A percentile compares a stretch with the other conserved stretches of the same genome.
These are phyloP conservation scores for Trachelipus rathkii DNA, from an alignment of 1,140 invertebrate genomes.

Conservation along the genomic window DNA sequence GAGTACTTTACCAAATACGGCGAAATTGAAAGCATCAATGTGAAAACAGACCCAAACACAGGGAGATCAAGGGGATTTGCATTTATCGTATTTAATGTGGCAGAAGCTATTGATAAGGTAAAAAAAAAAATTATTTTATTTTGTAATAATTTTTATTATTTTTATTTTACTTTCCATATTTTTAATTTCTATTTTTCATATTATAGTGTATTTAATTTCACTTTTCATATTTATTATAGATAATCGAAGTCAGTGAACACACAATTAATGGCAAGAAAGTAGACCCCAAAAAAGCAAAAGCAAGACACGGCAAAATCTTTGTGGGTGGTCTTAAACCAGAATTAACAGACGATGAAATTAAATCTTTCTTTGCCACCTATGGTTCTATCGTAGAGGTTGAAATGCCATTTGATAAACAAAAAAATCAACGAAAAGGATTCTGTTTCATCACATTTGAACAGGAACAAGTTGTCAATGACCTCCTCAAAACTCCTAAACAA, in stretches of 20 bases:
- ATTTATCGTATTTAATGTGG: conserved; percentile 85
- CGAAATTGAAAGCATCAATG: conserved; percentile 87
- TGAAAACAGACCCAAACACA: conserved; percentile 86
- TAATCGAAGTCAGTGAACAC: conserved; percentile 74
- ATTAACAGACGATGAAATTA: conserved; percentile 86
- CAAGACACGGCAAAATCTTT: conserved; percentile 88
- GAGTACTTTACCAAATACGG: conserved; percentile 85
- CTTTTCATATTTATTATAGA: conserved; percentile 51
- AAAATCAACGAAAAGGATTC: conserved; percentile 91
- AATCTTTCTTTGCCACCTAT: conserved; percentile 81
- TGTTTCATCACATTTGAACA: conserved; percentile 93
- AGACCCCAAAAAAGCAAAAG: conserved; percentile 91
- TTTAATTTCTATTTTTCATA: too few relatives aligned
- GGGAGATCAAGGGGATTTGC: conserved; percentile 86
- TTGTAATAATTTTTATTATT: too few relatives aligned
- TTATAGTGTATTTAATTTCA: too few relatives aligned
- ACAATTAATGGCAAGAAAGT: conserved; percentile 91
- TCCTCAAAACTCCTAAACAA: conserved; percentile 84
- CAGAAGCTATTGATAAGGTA: conserved; percentile 86
- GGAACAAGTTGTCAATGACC: conserved; percentile 82
- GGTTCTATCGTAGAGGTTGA: conserved; percentile 88
- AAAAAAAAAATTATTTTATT: too few relatives aligned
- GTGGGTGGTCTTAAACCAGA: conserved; percentile 86
- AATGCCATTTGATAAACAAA: conserved; percentile 93
- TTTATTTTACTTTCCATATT: neutral